phyloP scores from a whole-genome alignment of 1,140 invertebrate genomes.

The Melitaea cinxia region DNA sequence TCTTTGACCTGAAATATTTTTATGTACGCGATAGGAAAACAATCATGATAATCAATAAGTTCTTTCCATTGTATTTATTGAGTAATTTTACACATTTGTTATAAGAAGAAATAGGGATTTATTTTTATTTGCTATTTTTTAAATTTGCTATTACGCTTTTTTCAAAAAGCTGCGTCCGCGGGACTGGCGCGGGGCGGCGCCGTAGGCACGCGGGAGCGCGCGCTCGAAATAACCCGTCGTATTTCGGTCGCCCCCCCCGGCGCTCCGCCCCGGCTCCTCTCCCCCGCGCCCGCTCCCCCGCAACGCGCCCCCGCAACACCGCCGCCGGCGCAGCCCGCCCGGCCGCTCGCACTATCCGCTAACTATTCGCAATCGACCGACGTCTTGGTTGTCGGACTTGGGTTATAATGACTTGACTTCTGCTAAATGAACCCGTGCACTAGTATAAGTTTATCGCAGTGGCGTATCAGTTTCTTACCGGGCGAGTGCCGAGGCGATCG shows the following conservation, averaged over 20 bases:
- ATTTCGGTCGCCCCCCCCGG: constrained; percentile 71
- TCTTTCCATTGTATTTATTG: no score
- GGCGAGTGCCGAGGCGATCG: constrained; percentile 43
- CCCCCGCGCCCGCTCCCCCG: not conserved
- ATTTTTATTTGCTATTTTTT: no score
- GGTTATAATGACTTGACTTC: constrained; percentile 92
- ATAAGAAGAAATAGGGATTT: no score
- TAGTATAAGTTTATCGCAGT: constrained; percentile 78
- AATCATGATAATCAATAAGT: no score
- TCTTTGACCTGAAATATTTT: no score
- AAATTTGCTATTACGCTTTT: not conserved
- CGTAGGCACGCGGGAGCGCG: constrained; percentile 57
- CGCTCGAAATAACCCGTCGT: constrained; percentile 73
- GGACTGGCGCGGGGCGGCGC: constrained; percentile 11
- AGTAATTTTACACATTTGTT: no score
- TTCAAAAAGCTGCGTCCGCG: not conserved
- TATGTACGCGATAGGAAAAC: no score
- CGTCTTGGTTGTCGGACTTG: constrained; percentile 92
- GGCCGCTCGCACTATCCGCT: constrained; percentile 85
- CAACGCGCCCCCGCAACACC: constrained; percentile 4
- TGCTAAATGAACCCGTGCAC: constrained; percentile 87
- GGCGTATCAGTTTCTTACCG: constrained; percentile 65
- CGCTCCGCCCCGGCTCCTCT: constrained; percentile 51
- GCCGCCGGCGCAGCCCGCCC: constrained; percentile 52
- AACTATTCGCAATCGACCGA: constrained; percentile 93